These are phyloP conservation scores for Sphenopsis melanotis DNA, from an alignment of 2,797 vertebrate species.

Conservation along the genomic window DNA sequence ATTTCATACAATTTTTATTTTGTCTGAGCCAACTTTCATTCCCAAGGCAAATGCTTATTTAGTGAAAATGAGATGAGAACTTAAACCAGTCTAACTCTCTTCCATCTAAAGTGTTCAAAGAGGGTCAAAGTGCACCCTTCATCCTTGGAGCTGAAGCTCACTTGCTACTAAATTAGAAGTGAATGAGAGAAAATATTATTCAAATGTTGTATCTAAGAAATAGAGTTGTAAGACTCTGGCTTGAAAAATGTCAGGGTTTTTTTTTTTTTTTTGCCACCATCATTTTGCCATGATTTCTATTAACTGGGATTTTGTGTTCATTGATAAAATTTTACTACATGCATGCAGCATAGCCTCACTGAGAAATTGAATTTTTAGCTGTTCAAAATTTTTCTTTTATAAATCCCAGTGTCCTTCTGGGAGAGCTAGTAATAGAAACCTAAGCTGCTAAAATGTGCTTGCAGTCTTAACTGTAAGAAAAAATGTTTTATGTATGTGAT, in stretches of 20 bases:
- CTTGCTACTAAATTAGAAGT: neutral
- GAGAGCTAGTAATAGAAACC: neutral
- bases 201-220: neutral
- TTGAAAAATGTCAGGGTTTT: neutral
- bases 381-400: neutral
- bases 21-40: neutral
- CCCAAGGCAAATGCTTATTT: neutral
- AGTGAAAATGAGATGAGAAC: neutral
- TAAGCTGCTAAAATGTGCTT: neutral
- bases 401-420: neutral
- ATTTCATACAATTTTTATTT: neutral
- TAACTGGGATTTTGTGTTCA: neutral
- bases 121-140: neutral
- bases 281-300: neutral
- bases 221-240: neutral
- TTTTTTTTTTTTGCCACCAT: neutral
- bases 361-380: neutral
- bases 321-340: neutral
- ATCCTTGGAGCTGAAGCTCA: neutral
- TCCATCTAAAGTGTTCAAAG: neutral
- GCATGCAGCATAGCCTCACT: neutral
- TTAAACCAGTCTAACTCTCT: neutral
- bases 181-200: neutral
- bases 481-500: neutral
- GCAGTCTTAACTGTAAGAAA: neutral